Evolutionary conservation across 2,888 invertebrate genomes (phyloP), one percentile per base, ranked within the genome.

Genomic region (Drosophila austrosaltans): DNA sequence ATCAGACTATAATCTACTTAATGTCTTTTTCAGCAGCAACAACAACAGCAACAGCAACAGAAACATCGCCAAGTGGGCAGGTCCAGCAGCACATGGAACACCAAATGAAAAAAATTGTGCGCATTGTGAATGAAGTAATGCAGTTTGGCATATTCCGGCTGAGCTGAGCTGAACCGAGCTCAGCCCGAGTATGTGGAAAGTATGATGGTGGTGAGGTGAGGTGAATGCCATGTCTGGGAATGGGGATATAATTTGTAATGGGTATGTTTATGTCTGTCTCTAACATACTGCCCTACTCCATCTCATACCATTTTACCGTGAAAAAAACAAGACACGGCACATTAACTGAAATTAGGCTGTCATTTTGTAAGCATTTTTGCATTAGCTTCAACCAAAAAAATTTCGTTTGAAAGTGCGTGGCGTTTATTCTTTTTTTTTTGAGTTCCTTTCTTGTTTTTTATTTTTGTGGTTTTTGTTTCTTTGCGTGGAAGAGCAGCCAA

Each of bases 1-100:
- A 85, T 85, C 84, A 89, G 84, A 85, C 84, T 89, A 85, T 85
- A 85, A 85, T 85, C 84, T 85, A 86, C 84, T 85, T 89, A 85
- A 85, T 85, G 84, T 89, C 89, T 85, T 89, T 89, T 87, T 82
- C 89, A 73, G 69, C 74, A 70, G 30, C 62, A 56, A 32, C 64
- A 48, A 12, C 57, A 42, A 64, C 60, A 69, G 68, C 68, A 72
- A 67, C 72, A 71, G 66, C 67, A 72, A 59, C 66, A 62, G 57
- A 28, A 57, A 53, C 58, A 66, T 36, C 40, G 56, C 30, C 16
- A 60, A 63, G 72, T 53, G 56, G 61, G 68, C 58, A 25, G 61
- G 57, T 61, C 68, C 64, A 53, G 44, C 63, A 64, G 28, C 48
- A 48, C 22, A 48, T 48, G 48, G 7, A 48, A 48, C 48, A 48